Evolutionary conservation across 92 coral and sea anemone genomes (phyloP).

Genomic region (Isaurus tuberculatus): DNA sequence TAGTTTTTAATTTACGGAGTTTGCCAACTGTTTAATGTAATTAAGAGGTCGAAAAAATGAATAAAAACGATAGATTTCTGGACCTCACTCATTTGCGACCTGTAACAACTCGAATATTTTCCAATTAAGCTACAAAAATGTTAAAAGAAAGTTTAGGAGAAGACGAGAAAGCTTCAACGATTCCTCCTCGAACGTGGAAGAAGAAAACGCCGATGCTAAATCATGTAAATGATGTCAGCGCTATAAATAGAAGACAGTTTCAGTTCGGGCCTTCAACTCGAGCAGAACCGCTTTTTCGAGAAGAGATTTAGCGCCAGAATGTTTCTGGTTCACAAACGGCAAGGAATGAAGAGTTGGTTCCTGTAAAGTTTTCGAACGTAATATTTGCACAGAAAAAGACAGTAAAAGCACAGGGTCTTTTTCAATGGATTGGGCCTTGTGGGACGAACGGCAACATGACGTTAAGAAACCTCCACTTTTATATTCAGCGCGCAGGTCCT

Average conservation of each 20-base stretch:
- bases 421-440: not conserved
- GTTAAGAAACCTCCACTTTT: not conserved
- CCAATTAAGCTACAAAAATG: not conserved
- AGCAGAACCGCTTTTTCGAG: not conserved
- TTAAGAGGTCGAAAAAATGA: no score
- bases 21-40: no score
- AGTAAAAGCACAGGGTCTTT: not conserved
- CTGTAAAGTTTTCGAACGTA: not conserved
- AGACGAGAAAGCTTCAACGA: not conserved
- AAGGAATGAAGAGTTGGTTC: not conserved
- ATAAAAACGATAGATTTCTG: not conserved
- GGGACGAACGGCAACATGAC: not conserved
- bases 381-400: not conserved
- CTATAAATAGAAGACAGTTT: not conserved
- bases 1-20: no score
- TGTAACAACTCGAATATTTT: not conserved
- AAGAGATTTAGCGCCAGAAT: not conserved
- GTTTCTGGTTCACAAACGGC: not conserved
- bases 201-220: not conserved
- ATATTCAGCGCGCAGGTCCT: not conserved
- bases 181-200: constrained; percentile 1
- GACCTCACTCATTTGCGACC: not conserved
- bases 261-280: not conserved
- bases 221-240: not conserved
- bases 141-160: not conserved